These are phyloP conservation scores for Chymomyza costata DNA, from an alignment of 1,140 invertebrate species.

Conservation along the genomic window DNA sequence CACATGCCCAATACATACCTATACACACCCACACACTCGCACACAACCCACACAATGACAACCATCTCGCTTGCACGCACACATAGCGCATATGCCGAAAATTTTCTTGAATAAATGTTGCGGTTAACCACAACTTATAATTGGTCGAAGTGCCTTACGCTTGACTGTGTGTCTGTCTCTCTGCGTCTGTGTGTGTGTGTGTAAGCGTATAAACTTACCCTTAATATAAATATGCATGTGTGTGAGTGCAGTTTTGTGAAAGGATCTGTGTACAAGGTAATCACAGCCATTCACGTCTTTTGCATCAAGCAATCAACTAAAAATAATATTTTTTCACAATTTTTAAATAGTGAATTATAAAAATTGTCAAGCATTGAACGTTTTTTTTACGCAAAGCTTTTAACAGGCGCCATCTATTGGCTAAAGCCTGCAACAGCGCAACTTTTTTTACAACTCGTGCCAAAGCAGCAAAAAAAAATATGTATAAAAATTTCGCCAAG, in stretches of 20 bases:
- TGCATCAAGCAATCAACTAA: too few relatives aligned
- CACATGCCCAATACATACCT: too few relatives aligned
- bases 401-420: slow-evolving; percentile 50
- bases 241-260: neutral
- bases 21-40: neutral
- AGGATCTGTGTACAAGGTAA: neutral
- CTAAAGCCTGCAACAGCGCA: slow-evolving; percentile 15
- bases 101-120: slow-evolving; percentile 75
- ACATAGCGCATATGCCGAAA: slow-evolving; percentile 40
- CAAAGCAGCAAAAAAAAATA: slow-evolving; percentile 21
- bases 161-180: slow-evolving; percentile 24
- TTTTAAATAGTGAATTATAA: too few relatives aligned
- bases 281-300: too few relatives aligned
- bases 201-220: slow-evolving; percentile 28
- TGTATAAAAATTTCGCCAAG: slow-evolving; percentile 19
- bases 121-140: slow-evolving; percentile 76
- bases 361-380: too few relatives aligned
- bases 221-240: slow-evolving; percentile 18
- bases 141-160: slow-evolving; percentile 73
- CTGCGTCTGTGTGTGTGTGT: slow-evolving; percentile 14
- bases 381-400: slow-evolving; percentile 35
- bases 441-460: neutral
- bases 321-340: too few relatives aligned
- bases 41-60: neutral
- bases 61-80: slow-evolving; percentile 41